Conservation (phyloP, 2,797 vertebrate species). For the Nannoperca australis region DNA sequence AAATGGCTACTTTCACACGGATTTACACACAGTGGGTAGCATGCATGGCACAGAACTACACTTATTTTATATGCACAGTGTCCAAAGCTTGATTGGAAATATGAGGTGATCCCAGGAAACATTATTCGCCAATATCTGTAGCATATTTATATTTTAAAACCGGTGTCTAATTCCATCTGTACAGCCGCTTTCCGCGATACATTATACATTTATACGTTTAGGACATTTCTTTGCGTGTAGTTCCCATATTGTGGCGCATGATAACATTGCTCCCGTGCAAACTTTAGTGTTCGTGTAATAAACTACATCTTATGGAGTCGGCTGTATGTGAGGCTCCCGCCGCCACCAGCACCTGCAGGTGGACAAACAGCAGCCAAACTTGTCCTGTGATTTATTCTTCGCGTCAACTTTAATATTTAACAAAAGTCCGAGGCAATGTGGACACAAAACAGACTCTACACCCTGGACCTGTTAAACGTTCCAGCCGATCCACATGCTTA, state of each 20-base stretch:
- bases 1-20: conserved; percentile 67
- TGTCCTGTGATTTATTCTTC: conserved; percentile 28
- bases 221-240: not conserved
- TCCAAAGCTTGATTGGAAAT: no score
- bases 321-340: not conserved
- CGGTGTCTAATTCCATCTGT: accelerated
- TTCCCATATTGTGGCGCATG: not conserved
- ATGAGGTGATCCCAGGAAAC: no score
- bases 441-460: not conserved
- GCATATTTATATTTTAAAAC: not conserved
- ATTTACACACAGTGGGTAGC: conserved; percentile 33
- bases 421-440: conserved; percentile 1
- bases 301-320: not conserved
- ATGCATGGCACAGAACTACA: conserved; percentile 7
- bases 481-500: conserved; percentile 42
- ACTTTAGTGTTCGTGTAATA: not conserved
- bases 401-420: conserved; percentile 49
- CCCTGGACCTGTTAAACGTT: not conserved
- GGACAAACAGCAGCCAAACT: conserved; percentile 61
- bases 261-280: not conserved
- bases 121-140: not conserved
- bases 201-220: not conserved
- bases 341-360: conserved; percentile 68
- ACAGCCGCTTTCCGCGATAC: accelerated
- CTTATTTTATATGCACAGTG: not conserved